Percentiles rank a stretch among this genome's conserved stretches.
Evolutionary conservation across 1,140 invertebrate genomes (phyloP).

Genomic region (Oryctes rhinoceros): DNA sequence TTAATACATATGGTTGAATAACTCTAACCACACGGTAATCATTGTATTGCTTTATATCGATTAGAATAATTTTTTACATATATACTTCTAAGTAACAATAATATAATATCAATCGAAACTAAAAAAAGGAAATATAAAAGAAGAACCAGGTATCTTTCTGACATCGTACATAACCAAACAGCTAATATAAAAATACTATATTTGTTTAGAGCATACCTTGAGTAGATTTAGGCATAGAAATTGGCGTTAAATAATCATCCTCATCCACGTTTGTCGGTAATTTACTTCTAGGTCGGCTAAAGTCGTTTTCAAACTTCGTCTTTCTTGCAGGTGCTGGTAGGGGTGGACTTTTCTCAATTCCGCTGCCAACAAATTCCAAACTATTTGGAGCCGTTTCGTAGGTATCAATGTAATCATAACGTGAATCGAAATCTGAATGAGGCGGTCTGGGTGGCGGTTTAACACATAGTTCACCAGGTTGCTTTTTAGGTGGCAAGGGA

Average conservation of each 20-base stretch:
- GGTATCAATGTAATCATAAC: conserved; percentile 70
- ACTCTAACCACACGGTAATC: too few species aligned
- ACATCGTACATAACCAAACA: too few species aligned
- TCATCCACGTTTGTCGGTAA: conserved; percentile 54
- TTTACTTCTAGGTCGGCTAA: conserved; percentile 59
- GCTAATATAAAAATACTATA: too few species aligned
- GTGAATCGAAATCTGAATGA: conserved; percentile 65
- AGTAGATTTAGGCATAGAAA: conserved; percentile 59
- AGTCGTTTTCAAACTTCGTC: conserved; percentile 64
- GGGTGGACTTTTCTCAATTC: conserved; percentile 63
- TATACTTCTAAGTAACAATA: too few species aligned
- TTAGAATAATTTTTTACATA: too few species aligned
- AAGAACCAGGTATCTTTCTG: too few species aligned
- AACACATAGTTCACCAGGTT: conserved; percentile 58
- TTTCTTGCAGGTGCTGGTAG: conserved; percentile 71
- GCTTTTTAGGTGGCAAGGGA: conserved; percentile 85
- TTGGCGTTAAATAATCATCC: conserved; percentile 73
- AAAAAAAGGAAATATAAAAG: too few species aligned
- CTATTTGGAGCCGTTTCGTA: conserved; percentile 63
- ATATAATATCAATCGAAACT: too few species aligned
- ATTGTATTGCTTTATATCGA: too few species aligned
- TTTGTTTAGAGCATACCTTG: conserved; percentile 41
- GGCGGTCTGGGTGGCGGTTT: conserved; percentile 74
- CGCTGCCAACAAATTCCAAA: conserved; percentile 54
- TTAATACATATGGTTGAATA: too few species aligned